Base-by-base conservation (phyloP, 2,797 vertebrate species). In the Periparus ater region DNA sequence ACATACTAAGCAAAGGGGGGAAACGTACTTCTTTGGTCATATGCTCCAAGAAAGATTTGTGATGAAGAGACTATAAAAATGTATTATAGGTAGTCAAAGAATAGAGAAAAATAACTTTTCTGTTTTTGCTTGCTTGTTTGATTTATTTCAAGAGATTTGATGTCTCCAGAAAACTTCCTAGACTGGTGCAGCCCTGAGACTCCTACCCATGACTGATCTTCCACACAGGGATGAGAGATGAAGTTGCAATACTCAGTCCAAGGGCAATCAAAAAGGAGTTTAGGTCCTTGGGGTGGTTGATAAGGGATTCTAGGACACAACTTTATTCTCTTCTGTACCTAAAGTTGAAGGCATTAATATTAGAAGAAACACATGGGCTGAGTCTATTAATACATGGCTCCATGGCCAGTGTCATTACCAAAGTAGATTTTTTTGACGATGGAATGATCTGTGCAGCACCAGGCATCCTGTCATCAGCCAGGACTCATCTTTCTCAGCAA, bases 361-460 rank as follows among this genome's bases (percentile, higher is more conserved):
- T 18, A 23, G 15, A 48, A 54, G 23, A 74, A 81, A 30, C 4
- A 73, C 22, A 36, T 0, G 0, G 8, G 4, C 4, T 47, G 26
- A 67, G 10, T 47, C 15, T 61, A 32, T 30, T 53, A 47, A 54
- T 20, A 42, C 9, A 32, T 42, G 22, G 2, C 12, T 34, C 21
- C 9, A 30, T 12, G 5, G 15, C 9, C 6, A 3, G 12, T 34
- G 26, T 32, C n/a, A 27, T 8, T 1, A 9, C 4, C 21, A 34
- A 67, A 67, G 22, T 4, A 13, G 10, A 1, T 2, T 26, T 66
- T 67, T 73, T 54, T 81, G 17, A 32, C 26, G 61, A 7, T 22
- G 10, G 21, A 74, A 17, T 61, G 7, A 72, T 47, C 18, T 32
- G 23, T 40, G 19, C 23, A 72, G 12, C 29, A 42, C 15, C 6